phyloP scores from a whole-genome alignment of 2,113 vertebrate genomes.

The Daboia siamensis region DNA sequence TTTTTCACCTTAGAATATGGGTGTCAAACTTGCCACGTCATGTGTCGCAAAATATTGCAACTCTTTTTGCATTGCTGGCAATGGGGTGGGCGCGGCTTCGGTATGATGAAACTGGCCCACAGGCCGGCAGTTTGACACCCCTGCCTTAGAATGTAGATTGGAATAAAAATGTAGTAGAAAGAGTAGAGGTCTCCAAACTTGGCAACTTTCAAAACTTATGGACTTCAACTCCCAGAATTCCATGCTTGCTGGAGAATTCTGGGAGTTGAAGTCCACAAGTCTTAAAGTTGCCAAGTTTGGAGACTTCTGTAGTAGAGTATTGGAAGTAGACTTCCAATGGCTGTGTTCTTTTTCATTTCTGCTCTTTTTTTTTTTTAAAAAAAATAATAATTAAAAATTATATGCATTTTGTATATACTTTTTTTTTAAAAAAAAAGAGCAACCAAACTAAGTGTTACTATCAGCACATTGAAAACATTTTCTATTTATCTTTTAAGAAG shows the following conservation, averaged over 20 bases:
- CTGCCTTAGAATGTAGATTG: background rate
- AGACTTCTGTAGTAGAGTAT: background rate
- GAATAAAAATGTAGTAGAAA: background rate
- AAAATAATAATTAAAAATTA: background rate
- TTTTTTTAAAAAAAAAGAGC: background rate
- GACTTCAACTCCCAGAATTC: background rate
- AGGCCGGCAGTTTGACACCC: too few relatives aligned
- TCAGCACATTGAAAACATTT: background rate
- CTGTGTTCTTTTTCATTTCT: background rate
- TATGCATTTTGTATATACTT: background rate
- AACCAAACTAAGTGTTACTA: background rate
- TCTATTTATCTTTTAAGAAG: slow-evolving; percentile 11
- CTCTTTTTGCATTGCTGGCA: too few relatives aligned
- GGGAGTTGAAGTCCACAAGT: background rate
- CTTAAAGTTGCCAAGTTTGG: background rate
- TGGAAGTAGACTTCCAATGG: background rate
- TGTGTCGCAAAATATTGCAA: too few relatives aligned
- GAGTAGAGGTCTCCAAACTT: background rate
- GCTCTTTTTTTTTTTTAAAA: background rate
- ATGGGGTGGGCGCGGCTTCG: too few relatives aligned
- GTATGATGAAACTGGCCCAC: fast-evolving
- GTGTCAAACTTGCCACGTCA: too few relatives aligned
- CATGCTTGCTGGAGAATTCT: background rate
- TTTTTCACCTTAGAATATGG: background rate
- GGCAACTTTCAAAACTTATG: background rate